Conservation (phyloP, 2,113 vertebrate genomes). For the Puffinus mauretanicus region DNA sequence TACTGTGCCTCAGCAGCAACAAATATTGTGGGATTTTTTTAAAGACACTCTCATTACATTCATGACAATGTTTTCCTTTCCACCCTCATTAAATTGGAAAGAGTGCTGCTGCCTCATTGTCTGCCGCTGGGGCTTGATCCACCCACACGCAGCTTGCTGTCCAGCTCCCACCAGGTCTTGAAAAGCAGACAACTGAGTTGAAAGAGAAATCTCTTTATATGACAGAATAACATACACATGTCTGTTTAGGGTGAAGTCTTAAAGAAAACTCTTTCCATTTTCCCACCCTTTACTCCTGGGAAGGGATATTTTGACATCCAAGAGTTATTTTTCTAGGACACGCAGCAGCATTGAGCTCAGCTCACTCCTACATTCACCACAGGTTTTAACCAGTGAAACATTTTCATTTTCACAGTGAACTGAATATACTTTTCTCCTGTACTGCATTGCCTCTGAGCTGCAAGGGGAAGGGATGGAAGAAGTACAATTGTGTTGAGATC, state of each 20-base stretch:
- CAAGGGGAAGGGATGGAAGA: not conserved
- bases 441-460: not conserved
- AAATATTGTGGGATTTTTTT: not conserved
- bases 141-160: not conserved
- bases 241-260: not conserved
- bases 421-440: not conserved
- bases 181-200: not conserved
- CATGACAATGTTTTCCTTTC: not conserved
- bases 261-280: not conserved
- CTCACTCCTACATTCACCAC: not conserved
- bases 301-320: not conserved
- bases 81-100: rapidly evolving
- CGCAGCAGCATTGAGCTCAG: not conserved
- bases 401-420: not conserved
- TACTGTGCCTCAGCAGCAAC: not conserved
- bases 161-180: not conserved
- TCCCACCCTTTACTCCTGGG: not conserved
- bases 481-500: not conserved
- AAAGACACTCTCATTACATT: not conserved
- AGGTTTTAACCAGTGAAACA: not conserved
- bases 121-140: not conserved
- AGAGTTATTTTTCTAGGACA: not conserved
- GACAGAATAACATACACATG: not conserved
- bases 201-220: not conserved
- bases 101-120: not conserved